A percentile compares a stretch with the other conserved stretches of the same genome.
phyloP scores from a whole-genome alignment of 2,113 vertebrate species.

The Prinia subflava region DNA sequence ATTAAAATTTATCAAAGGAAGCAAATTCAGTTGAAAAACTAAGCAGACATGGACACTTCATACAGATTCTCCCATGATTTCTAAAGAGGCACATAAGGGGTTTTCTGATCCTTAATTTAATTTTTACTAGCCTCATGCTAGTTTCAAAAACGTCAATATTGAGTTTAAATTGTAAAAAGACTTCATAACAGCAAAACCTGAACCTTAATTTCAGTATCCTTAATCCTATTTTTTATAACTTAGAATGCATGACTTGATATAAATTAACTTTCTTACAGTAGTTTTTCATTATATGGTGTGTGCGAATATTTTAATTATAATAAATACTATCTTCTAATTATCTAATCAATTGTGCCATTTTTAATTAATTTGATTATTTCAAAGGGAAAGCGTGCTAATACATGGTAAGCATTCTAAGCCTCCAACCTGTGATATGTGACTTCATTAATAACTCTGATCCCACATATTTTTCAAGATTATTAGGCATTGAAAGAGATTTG shows the following conservation, averaged over 20 bases:
- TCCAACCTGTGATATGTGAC: not conserved
- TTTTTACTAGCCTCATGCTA: not conserved
- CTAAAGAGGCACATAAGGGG: not conserved
- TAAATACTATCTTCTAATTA: not conserved
- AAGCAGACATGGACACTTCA: not conserved
- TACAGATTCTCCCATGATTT: not conserved
- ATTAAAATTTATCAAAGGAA: not conserved
- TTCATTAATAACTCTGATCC: not conserved
- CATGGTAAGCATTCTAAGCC: not conserved
- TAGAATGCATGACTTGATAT: not conserved
- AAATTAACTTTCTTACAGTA: not conserved
- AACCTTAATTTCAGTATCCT: not conserved
- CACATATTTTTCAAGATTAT: not conserved
- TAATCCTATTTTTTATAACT: not conserved
- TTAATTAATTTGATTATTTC: not conserved
- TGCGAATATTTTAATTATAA: not conserved
- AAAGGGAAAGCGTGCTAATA: not conserved
- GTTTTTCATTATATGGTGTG: not conserved
- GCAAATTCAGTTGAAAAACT: not conserved
- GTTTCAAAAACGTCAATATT: not conserved
- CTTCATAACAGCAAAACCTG: not conserved
- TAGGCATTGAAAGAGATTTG: not conserved
- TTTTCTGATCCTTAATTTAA: not conserved
- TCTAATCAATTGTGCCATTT: not conserved
- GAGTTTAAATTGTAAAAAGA: not conserved